Evolutionary conservation across 2,797 vertebrate genomes (phyloP).

Genomic region (Prunella strophiata): DNA sequence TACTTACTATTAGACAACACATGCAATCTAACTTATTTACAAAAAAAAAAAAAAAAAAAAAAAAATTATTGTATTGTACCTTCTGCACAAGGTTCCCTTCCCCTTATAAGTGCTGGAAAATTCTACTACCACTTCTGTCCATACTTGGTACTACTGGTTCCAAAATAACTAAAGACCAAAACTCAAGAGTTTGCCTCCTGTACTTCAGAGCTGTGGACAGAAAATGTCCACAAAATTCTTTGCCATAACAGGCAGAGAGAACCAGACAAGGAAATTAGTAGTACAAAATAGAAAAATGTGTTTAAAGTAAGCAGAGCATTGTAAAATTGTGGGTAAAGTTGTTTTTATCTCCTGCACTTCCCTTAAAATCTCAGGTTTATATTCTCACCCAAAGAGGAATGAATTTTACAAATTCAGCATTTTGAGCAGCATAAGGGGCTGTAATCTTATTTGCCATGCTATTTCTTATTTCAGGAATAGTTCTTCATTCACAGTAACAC

Average conservation of each 20-base stretch:
- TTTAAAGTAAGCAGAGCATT: background rate
- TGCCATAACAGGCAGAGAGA: background rate
- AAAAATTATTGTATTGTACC: background rate
- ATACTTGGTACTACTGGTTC: background rate
- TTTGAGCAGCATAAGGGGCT: background rate
- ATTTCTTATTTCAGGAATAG: background rate
- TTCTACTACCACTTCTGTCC: background rate
- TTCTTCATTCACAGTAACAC: background rate
- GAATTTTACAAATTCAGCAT: background rate
- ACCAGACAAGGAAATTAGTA: background rate
- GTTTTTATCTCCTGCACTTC: rapidly evolving
- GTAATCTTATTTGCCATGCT: background rate
- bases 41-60: background rate
- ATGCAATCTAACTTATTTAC: background rate
- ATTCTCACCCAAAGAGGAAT: background rate
- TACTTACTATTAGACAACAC: background rate
- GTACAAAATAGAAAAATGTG: background rate
- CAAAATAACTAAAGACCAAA: background rate
- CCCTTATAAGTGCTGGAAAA: background rate
- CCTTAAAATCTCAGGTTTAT: background rate
- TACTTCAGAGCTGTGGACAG: background rate
- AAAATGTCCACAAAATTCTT: no score
- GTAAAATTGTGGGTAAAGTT: background rate
- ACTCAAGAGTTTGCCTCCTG: background rate
- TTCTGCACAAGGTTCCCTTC: background rate